These are phyloP conservation scores for Notamacropus eugenii DNA, from an alignment of 2,797 vertebrate genomes.

Conservation along the genomic window DNA sequence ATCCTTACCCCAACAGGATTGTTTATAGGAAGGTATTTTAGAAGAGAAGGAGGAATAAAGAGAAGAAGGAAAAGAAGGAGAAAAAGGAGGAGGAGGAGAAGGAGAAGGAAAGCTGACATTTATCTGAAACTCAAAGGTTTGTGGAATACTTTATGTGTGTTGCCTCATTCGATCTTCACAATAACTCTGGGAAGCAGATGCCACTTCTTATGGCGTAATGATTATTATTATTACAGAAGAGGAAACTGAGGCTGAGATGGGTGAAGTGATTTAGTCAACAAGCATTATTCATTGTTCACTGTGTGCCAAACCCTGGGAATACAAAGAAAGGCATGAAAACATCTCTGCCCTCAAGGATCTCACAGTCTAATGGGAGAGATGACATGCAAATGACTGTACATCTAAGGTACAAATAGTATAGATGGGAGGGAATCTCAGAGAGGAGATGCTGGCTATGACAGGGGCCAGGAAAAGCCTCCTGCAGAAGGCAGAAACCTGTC, in stretches of 20 bases:
- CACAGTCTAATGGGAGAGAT: background rate
- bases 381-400: background rate
- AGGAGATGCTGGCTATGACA: background rate
- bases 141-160: background rate
- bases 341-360: background rate
- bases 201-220: no score
- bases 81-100: no score
- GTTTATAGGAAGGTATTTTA: background rate
- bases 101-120: background rate
- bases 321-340: background rate
- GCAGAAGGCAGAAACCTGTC: background rate
- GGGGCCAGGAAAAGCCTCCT: no score
- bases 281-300: background rate
- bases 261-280: background rate
- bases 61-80: no score
- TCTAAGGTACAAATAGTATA: background rate
- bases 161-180: background rate
- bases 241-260: background rate
- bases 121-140: background rate
- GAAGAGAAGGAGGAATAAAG: background rate
- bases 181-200: background rate
- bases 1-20: background rate
- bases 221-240: background rate
- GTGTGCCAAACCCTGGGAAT: background rate
- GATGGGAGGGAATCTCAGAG: background rate